Percentiles rank a stretch among this genome's conserved stretches.
phyloP scores from a whole-genome alignment of 2,113 vertebrate species.

The Chaenocephalus aceratus region DNA sequence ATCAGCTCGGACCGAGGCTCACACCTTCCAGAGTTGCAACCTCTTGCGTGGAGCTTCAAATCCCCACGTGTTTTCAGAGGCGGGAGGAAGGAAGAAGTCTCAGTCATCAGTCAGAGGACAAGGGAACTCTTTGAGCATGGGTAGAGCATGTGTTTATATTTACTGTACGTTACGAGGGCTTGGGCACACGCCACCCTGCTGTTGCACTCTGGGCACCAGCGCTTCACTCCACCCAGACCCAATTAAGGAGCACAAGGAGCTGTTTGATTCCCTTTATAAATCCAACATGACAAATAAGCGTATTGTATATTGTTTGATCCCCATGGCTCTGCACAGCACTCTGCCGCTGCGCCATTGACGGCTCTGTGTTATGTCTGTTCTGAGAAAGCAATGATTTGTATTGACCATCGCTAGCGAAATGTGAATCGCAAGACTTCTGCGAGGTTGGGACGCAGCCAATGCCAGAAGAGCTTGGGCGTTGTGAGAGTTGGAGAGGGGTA shows the following conservation, averaged over 20 bases:
- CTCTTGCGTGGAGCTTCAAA: conserved; percentile 16
- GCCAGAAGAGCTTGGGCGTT: conserved; percentile 31
- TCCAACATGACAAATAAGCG: conserved; percentile 71
- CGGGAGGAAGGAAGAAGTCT: conserved; percentile 56
- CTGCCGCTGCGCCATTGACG: conserved; percentile 45
- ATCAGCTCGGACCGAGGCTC: conserved; percentile 34
- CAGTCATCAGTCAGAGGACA: conserved; percentile 62
- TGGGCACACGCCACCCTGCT: conserved; percentile 66
- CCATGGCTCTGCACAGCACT: conserved; percentile 44
- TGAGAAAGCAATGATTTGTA: conserved; percentile 62
- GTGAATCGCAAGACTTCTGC: conserved; percentile 50
- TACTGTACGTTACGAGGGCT: conserved; percentile 74
- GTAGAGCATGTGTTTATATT: conserved; percentile 82
- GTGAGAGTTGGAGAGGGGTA: conserved; percentile 48
- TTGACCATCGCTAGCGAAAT: conserved; percentile 57
- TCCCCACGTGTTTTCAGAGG: conserved; percentile 51
- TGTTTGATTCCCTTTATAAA: conserved; percentile 77
- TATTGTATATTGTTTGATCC: conserved; percentile 65
- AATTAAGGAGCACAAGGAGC: conserved; percentile 81
- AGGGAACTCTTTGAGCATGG: conserved; percentile 70
- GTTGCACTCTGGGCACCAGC: conserved; percentile 67
- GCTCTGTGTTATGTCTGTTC: conserved; percentile 74
- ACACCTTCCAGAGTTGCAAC: conserved; percentile 3
- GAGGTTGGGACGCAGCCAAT: conserved; percentile 48
- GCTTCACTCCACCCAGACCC: conserved; percentile 71